A percentile compares a stretch with the other conserved stretches of the same genome.
phyloP scores from a whole-genome alignment of 2,797 vertebrate genomes.

The Acanthurus tractus region DNA sequence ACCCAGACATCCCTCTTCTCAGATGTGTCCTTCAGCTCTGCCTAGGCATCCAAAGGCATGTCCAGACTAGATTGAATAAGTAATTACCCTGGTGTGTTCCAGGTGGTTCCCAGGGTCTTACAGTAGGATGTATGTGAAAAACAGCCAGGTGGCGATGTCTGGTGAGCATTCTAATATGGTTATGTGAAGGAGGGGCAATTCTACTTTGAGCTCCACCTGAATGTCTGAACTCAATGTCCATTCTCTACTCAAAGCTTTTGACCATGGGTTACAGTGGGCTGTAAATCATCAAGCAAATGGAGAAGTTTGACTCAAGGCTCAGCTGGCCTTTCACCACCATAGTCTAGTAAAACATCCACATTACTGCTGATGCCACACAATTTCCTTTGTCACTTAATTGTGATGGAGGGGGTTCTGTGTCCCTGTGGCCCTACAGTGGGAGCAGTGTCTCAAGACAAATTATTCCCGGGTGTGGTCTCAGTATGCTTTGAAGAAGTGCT shows the following conservation, averaged over 20 bases:
- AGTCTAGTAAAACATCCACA: background rate
- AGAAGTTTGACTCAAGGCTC: background rate
- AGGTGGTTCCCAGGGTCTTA: no score
- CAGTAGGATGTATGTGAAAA: background rate
- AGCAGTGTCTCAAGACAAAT: background rate
- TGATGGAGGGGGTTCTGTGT: background rate
- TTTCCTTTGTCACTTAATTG: background rate
- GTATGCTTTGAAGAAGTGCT: background rate
- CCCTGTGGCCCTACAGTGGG: background rate
- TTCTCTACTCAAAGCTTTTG: background rate
- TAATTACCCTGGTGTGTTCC: background rate
- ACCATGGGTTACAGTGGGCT: background rate
- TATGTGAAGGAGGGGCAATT: background rate
- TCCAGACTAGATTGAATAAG: background rate
- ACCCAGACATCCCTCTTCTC: background rate
- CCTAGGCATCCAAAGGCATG: background rate
- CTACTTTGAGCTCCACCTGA: conserved; percentile 1
- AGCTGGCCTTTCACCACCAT: background rate
- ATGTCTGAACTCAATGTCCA: background rate
- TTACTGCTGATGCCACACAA: background rate
- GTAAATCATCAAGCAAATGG: background rate
- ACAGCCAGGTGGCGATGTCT: background rate
- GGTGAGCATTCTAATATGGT: background rate
- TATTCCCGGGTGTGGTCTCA: background rate
- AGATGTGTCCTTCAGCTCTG: background rate